Conservation (phyloP, 2,888 invertebrate genomes). For the Drosophila hamatofila region DNA sequence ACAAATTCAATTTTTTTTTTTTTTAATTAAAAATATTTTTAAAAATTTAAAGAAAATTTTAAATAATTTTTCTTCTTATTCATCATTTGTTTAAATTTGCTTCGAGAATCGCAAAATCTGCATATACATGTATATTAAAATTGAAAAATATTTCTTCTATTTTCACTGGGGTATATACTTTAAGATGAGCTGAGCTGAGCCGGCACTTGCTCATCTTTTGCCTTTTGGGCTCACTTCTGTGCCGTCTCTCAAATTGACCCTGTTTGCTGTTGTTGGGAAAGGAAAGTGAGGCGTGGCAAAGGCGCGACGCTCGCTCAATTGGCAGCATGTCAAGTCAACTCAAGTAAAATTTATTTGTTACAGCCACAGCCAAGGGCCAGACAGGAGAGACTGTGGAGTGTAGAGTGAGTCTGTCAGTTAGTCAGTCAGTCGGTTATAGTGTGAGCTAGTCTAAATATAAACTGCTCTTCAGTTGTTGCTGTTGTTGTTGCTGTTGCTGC, state of each 20-base stretch:
- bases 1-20: no score
- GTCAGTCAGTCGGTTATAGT: conserved; percentile 41
- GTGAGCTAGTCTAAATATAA: conserved; percentile 69
- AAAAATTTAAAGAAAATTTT: no score
- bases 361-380: conserved; percentile 30
- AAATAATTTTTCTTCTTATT: no score
- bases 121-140: no score
- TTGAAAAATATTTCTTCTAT: background rate
- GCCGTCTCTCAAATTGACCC: conserved; percentile 64
- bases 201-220: background rate
- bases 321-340: conserved; percentile 66
- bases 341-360: conserved; percentile 62
- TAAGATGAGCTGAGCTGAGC: background rate
- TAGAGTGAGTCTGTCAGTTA: conserved; percentile 4
- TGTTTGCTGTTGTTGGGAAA: conserved; percentile 53
- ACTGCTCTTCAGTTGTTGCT: conserved; percentile 53
- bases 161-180: background rate
- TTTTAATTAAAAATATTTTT: no score
- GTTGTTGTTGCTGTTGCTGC: background rate
- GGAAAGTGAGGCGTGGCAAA: conserved; percentile 24
- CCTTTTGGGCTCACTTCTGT: conserved; percentile 11
- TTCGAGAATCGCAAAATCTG: background rate
- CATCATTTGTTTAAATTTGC: no score
- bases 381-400: conserved; percentile 4
- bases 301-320: conserved; percentile 58